phyloP scores from a whole-genome alignment of 2,113 vertebrate genomes.

The Sinocyclocheilus maitianheensis region DNA sequence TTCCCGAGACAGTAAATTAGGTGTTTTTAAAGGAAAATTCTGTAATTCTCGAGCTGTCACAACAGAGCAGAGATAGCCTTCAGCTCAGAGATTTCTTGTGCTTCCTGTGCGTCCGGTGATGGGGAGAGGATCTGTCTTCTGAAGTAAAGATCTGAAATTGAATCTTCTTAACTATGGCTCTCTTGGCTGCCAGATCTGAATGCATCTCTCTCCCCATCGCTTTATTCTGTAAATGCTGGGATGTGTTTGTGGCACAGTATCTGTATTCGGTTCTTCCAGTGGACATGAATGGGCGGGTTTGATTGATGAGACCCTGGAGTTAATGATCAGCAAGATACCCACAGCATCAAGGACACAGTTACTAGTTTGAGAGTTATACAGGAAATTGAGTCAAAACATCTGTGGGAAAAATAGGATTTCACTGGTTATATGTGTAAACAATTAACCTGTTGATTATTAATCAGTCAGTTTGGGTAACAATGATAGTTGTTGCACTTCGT shows the following conservation, averaged over 20 bases:
- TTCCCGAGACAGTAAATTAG: conserved; percentile 69
- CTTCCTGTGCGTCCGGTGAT: conserved; percentile 35
- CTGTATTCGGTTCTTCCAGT: conserved; percentile 12
- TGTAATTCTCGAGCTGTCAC: conserved; percentile 62
- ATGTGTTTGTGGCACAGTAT: conserved; percentile 40
- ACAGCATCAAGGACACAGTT: conserved; percentile 17
- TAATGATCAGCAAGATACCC: conserved; percentile 51
- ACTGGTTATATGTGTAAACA: background rate
- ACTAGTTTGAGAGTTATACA: background rate
- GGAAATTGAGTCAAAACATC: conserved; percentile 18
- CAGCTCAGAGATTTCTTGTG: conserved; percentile 51
- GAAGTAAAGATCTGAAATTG: conserved; percentile 62
- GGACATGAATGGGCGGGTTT: conserved; percentile 39
- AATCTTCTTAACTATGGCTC: conserved; percentile 59
- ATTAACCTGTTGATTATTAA: conserved; percentile 8
- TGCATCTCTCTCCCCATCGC: conserved; percentile 51
- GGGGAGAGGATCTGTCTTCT: conserved; percentile 54
- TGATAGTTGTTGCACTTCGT: background rate
- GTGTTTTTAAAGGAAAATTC: conserved; percentile 58
- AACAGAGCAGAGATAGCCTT: conserved; percentile 49
- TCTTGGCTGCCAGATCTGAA: conserved; percentile 56
- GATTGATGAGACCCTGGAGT: conserved; percentile 50
- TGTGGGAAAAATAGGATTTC: background rate
- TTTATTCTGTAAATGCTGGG: conserved; percentile 48
- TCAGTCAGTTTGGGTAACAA: background rate